Conservation (phyloP, 2,797 vertebrate genomes). For the Cuniculus paca region DNA sequence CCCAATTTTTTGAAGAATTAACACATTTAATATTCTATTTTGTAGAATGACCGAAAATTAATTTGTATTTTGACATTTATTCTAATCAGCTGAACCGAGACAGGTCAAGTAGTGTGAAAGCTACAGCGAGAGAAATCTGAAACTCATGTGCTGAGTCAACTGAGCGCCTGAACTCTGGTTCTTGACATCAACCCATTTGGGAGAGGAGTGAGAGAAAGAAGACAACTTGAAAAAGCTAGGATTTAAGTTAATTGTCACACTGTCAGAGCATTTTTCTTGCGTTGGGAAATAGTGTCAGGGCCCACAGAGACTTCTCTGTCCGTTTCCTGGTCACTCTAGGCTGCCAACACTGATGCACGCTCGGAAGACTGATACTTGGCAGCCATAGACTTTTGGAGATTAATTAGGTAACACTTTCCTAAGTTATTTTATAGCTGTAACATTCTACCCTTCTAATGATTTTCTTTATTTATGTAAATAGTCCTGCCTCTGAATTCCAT, state of each 20-base stretch:
- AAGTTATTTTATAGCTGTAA: background rate
- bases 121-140: background rate
- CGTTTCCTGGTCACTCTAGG: background rate
- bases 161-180: background rate
- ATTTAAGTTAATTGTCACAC: slow-evolving; percentile 76
- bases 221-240: background rate
- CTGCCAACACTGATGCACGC: slow-evolving; percentile 16
- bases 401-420: background rate
- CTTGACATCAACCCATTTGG: background rate
- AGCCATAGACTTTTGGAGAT: slow-evolving; percentile 2
- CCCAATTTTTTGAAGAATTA: slow-evolving; percentile 29
- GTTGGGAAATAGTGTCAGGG: background rate
- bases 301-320: background rate
- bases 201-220: background rate
- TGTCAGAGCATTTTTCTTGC: slow-evolving; percentile 60
- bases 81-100: background rate
- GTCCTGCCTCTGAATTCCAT: background rate
- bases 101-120: background rate
- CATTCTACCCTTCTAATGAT: background rate
- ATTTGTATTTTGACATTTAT: slow-evolving; percentile 62
- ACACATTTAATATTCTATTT: slow-evolving; percentile 26
- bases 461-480: background rate
- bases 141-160: background rate
- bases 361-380: slow-evolving; percentile 10
- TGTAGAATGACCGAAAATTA: background rate